Conservation (phyloP, 2,113 vertebrate species). For the Monopterus albus region DNA sequence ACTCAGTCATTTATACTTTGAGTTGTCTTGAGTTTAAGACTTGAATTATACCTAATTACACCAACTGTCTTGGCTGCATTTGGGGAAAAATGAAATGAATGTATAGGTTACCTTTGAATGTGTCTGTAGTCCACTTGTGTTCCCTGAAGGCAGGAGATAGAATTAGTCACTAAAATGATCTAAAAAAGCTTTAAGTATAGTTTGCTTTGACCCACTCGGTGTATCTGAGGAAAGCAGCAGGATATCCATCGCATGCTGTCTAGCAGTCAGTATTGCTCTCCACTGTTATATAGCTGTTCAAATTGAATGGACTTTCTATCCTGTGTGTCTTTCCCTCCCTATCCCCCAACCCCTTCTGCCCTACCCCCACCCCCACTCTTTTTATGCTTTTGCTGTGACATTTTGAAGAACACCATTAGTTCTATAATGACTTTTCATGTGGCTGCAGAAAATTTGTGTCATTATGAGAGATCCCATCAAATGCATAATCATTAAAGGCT, state of each 20-base stretch:
- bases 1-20: not conserved
- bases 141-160: conserved; percentile 14
- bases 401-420: conserved; percentile 73
- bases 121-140: conserved; percentile 7
- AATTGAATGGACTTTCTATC: conserved; percentile 53
- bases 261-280: conserved; percentile 36
- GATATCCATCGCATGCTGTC: conserved; percentile 32
- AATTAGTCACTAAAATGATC: conserved; percentile 46
- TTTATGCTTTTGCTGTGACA: conserved; percentile 62
- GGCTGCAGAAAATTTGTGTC: conserved; percentile 63
- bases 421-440: conserved; percentile 67
- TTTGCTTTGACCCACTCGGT: conserved; percentile 47
- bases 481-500: conserved; percentile 64
- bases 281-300: conserved; percentile 20
- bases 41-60: not conserved
- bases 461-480: conserved; percentile 66
- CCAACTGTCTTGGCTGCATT: not conserved
- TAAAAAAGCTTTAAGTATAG: conserved; percentile 52
- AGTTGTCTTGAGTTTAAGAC: no score
- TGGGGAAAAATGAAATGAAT: not conserved
- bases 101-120: not conserved
- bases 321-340: not conserved
- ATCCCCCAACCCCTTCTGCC: no score
- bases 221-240: conserved; percentile 30
- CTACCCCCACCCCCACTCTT: conserved; percentile 2